Percentiles rank a stretch among this genome's conserved stretches.
Conservation (phyloP, 2,113 vertebrate genomes). For the Ceratotherium simum region DNA sequence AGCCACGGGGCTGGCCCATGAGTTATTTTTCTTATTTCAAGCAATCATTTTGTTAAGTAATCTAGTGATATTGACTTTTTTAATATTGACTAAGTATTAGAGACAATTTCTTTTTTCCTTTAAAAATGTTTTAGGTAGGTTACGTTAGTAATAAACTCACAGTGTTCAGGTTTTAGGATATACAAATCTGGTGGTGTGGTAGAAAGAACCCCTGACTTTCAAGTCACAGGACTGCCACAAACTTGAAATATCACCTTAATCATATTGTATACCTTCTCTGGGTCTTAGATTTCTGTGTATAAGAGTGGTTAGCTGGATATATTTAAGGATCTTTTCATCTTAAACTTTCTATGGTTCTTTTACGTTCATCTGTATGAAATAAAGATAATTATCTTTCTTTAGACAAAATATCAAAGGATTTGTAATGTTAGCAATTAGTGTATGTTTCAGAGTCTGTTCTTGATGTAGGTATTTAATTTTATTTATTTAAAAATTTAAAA, state of each 20-base stretch:
- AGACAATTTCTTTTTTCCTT: not conserved
- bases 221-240: not conserved
- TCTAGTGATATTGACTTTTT: not conserved
- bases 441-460: not conserved
- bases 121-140: not conserved
- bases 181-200: not conserved
- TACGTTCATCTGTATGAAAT: not conserved
- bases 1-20: too few species aligned
- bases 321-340: not conserved
- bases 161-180: not conserved
- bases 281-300: not conserved
- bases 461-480: not conserved
- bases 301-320: not conserved
- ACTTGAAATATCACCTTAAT: not conserved
- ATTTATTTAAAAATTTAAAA: not conserved
- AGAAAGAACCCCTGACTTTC: not conserved
- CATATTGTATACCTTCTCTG: not conserved
- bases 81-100: not conserved
- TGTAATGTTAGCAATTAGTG: conserved; percentile 6
- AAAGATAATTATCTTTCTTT: not conserved
- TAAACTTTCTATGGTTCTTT: not conserved
- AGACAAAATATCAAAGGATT: not conserved
- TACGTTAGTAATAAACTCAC: not conserved
- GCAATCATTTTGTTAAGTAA: not conserved
- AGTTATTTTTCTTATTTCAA: not conserved